Evolutionary conservation across 2,113 vertebrate genomes (phyloP).

Genomic region (Ciconia stormi): DNA sequence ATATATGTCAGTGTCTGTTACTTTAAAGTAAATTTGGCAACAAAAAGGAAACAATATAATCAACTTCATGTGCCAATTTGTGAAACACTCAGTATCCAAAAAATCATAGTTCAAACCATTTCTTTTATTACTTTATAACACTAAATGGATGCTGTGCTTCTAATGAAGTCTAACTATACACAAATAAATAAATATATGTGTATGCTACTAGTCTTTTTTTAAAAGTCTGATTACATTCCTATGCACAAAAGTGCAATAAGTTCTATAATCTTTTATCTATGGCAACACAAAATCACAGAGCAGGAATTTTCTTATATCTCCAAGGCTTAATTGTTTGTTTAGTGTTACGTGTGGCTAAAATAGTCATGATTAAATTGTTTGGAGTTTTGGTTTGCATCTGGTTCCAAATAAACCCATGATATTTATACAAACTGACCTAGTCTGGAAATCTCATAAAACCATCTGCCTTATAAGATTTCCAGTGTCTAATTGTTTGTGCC

Average conservation of each 20-base stretch:
- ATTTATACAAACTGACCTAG: slow-evolving; percentile 34
- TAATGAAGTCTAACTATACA: background rate
- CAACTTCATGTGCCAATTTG: background rate
- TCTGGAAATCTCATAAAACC: background rate
- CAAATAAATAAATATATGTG: background rate
- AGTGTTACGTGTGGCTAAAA: slow-evolving; percentile 1
- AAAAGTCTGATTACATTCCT: background rate
- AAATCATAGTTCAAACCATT: background rate
- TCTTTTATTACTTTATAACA: background rate
- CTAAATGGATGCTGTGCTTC: background rate
- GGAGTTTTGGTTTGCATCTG: slow-evolving; percentile 1
- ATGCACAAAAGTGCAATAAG: background rate
- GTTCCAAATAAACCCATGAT: slow-evolving; percentile 10
- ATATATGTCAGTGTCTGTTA: background rate
- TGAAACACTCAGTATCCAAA: background rate
- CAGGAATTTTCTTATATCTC: background rate
- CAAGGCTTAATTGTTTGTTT: slow-evolving; percentile 31
- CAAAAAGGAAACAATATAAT: background rate
- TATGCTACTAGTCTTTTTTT: background rate
- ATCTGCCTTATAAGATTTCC: background rate
- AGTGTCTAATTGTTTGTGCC: background rate
- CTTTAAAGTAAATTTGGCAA: background rate
- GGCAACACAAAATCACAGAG: background rate
- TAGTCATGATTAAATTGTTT: slow-evolving; percentile 41
- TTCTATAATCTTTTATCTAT: background rate